These are phyloP conservation scores for Sebastes paucispinis DNA, from an alignment of 2,797 vertebrate species.

Conservation along the genomic window DNA sequence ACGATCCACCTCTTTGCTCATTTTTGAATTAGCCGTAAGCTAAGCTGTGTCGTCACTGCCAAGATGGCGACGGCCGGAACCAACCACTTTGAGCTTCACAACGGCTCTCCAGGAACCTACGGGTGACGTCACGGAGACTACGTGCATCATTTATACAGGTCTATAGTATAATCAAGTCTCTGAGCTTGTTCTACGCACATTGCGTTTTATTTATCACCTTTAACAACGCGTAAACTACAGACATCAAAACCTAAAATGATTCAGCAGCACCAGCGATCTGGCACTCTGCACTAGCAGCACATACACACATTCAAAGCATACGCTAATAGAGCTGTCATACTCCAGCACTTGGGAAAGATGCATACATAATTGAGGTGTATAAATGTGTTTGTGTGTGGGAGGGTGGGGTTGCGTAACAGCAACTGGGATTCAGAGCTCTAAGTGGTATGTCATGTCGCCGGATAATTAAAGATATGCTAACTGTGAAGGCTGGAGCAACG, in stretches of 20 bases:
- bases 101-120: too few species aligned
- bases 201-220: neutral
- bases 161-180: neutral
- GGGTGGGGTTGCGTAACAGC: slow-evolving; percentile 58
- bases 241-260: slow-evolving; percentile 3
- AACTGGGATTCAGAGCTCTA: slow-evolving; percentile 52
- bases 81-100: too few species aligned
- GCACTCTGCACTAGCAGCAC: slow-evolving; percentile 5
- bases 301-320: slow-evolving; percentile 24
- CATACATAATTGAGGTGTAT: slow-evolving; percentile 72
- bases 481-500: slow-evolving; percentile 10
- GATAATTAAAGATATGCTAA: slow-evolving; percentile 63
- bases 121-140: too few species aligned
- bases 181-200: neutral
- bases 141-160: too few species aligned
- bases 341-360: slow-evolving; percentile 47
- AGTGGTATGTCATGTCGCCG: slow-evolving; percentile 66
- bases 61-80: too few species aligned
- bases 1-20: fast-evolving
- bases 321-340: slow-evolving; percentile 58
- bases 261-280: neutral
- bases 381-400: slow-evolving; percentile 69
- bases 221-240: neutral
- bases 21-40: too few species aligned
- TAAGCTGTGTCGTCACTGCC: too few species aligned